A percentile compares a stretch with the other conserved stretches of the same genome.
These are phyloP conservation scores for Colinus virginianus DNA, from an alignment of 2,113 vertebrate species.

Conservation along the genomic window DNA sequence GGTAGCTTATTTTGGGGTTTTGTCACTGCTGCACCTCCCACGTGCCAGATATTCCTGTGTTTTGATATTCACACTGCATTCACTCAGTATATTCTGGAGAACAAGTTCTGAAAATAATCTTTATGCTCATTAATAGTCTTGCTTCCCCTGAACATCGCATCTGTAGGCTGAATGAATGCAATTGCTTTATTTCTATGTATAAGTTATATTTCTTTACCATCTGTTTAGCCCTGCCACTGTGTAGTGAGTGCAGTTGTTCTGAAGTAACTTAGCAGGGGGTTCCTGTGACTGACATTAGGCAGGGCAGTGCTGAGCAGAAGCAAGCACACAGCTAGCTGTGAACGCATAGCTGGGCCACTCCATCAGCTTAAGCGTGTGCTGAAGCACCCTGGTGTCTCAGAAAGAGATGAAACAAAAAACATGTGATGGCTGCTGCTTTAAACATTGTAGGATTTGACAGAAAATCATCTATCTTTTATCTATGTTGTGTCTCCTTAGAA, in stretches of 20 bases:
- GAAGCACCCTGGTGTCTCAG: background rate
- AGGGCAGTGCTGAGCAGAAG: background rate
- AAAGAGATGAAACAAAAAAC: background rate
- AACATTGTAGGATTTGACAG: background rate
- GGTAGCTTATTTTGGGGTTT: accelerated
- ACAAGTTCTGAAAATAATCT: background rate
- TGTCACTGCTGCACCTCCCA: background rate
- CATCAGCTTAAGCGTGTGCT: background rate
- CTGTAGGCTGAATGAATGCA: background rate
- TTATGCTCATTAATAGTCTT: background rate
- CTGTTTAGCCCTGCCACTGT: background rate
- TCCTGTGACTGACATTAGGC: background rate
- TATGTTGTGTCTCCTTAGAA: conserved; percentile 78
- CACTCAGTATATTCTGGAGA: background rate
- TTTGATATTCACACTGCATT: accelerated
- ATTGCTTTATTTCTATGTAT: background rate
- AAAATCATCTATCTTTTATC: background rate
- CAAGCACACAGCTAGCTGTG: background rate
- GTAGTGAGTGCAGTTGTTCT: background rate
- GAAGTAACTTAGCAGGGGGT: background rate
- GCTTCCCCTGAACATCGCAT: background rate
- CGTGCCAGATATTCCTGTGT: background rate
- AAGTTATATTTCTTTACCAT: background rate
- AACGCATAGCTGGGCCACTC: background rate
- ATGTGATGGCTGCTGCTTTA: background rate